Percentiles rank a stretch among this genome's conserved stretches.
These are phyloP conservation scores for Etheostoma spectabile DNA, from an alignment of 2,113 vertebrate species.

Conservation along the genomic window DNA sequence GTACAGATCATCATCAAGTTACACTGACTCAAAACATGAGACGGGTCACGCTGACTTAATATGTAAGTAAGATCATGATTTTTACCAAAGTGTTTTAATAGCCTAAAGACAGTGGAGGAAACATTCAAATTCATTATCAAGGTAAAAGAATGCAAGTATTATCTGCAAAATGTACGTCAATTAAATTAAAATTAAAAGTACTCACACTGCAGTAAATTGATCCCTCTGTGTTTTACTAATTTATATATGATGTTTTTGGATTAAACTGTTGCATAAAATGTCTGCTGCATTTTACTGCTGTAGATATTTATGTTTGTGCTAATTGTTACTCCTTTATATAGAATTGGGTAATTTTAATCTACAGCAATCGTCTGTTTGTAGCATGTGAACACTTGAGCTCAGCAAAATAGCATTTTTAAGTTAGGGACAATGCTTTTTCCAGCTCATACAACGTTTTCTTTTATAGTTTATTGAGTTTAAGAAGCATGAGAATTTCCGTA, in stretches of 20 bases:
- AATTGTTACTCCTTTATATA: too few relatives aligned
- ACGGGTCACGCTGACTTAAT: not conserved
- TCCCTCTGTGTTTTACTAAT: not conserved
- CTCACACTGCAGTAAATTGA: not conserved
- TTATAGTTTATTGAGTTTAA: not conserved
- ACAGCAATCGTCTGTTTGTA: too few relatives aligned
- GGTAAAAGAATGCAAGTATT: not conserved
- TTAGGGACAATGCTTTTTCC: not conserved
- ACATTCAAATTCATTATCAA: not conserved
- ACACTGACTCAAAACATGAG: not conserved
- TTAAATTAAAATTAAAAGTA: not conserved
- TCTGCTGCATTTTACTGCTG: not conserved
- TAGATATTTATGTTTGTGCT: not conserved
- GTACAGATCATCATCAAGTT: not conserved
- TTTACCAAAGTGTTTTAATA: conserved; percentile 6
- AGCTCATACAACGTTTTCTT: not conserved
- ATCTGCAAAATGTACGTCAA: not conserved
- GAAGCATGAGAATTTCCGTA: not conserved
- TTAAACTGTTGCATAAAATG: not conserved
- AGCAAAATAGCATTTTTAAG: not conserved
- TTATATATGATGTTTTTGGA: not conserved
- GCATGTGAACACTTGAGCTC: not conserved
- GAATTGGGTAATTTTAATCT: not conserved
- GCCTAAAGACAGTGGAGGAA: not conserved
- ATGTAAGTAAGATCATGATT: not conserved